These are phyloP conservation scores for Magallana angulata DNA, from an alignment of 1,140 invertebrate species.

Conservation along the genomic window DNA sequence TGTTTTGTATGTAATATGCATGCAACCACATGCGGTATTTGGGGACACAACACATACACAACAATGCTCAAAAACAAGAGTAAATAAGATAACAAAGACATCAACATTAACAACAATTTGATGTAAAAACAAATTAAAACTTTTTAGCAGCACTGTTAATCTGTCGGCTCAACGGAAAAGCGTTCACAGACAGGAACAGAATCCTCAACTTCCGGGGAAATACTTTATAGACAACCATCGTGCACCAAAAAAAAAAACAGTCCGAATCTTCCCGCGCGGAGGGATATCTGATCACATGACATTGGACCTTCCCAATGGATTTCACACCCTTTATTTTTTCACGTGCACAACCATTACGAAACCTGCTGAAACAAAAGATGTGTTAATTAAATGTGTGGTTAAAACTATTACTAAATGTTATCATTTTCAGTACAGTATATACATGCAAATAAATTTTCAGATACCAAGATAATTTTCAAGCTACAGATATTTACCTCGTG, in stretches of 20 bases:
- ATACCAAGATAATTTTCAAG: background rate
- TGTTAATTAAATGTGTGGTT: background rate
- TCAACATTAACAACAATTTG: background rate
- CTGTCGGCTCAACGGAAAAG: background rate
- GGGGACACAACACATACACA: background rate
- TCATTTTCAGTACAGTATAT: too few species aligned
- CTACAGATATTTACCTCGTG: slow-evolving; percentile 60
- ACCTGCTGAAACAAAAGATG: background rate
- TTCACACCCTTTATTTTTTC: background rate
- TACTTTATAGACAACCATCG: background rate
- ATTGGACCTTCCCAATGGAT: background rate
- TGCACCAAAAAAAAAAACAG: background rate
- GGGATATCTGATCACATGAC: background rate
- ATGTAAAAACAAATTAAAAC: background rate
- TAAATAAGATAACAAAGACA: background rate
- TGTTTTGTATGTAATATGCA: slow-evolving; percentile 28
- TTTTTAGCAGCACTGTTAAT: slow-evolving; percentile 5
- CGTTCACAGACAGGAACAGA: background rate
- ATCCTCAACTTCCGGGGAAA: too few species aligned
- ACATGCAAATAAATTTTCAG: too few species aligned
- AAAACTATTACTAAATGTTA: background rate
- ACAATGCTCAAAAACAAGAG: background rate
- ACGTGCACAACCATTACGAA: background rate
- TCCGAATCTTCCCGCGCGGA: background rate
- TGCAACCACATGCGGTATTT: background rate